These are phyloP conservation scores for Polylopha cassiicola DNA, from an alignment of 2,888 invertebrate species.

Conservation along the genomic window DNA sequence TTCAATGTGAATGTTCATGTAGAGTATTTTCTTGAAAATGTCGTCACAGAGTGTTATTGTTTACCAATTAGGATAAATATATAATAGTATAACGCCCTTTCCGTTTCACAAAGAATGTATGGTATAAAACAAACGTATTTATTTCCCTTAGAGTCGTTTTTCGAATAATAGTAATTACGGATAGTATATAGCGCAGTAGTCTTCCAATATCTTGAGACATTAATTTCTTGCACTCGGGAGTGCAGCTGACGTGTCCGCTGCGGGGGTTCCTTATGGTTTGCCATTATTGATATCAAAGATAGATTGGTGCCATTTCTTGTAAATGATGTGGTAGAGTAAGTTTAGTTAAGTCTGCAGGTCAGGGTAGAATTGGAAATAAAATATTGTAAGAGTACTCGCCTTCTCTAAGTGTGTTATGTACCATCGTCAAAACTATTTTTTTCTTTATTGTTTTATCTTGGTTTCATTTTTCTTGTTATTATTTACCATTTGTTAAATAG, in stretches of 20 bases:
- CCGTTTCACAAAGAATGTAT: conserved; percentile 43
- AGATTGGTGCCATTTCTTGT: conserved; percentile 77
- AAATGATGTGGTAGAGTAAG: conserved; percentile 73
- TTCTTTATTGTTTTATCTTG: conserved; percentile 45
- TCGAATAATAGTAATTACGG: conserved; percentile 64
- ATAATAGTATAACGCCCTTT: conserved; percentile 37
- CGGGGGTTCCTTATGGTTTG: conserved; percentile 75
- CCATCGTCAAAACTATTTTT: conserved; percentile 50
- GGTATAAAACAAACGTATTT: conserved; percentile 40
- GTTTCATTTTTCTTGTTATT: conserved; percentile 47
- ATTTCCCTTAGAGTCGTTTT: conserved; percentile 48
- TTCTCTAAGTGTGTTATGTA: conserved; percentile 50
- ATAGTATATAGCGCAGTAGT: conserved; percentile 74
- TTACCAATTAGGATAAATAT: conserved; percentile 46
- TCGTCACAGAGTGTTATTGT: conserved; percentile 40
- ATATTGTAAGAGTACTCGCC: conserved; percentile 61
- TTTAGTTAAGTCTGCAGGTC: conserved; percentile 75
- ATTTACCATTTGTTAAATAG: conserved; percentile 35
- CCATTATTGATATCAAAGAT: conserved; percentile 77
- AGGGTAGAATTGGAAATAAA: conserved; percentile 73
- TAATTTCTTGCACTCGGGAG: conserved; percentile 40
- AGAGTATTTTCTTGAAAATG: conserved; percentile 44
- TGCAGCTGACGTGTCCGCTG: conserved; percentile 57
- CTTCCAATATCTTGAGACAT: conserved; percentile 73
- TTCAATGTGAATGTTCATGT: conserved; percentile 38